Evolutionary conservation across 2,113 vertebrate genomes (phyloP).

Genomic region (Dolichotis patagonum): DNA sequence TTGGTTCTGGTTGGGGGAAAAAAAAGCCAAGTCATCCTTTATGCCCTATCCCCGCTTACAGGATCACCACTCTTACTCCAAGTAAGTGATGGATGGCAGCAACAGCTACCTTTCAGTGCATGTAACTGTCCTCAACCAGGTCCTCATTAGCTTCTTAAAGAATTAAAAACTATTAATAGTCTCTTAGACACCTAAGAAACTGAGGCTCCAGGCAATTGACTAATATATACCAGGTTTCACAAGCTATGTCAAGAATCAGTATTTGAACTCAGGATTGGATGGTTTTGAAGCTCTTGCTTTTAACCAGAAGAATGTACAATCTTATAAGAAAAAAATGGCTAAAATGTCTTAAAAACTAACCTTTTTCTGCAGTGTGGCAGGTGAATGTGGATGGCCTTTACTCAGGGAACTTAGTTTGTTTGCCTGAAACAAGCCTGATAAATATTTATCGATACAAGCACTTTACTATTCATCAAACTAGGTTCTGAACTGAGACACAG

Average conservation of each 20-base stretch:
- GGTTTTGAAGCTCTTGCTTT: not conserved
- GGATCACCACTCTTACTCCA: not conserved
- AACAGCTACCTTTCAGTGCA: fast-evolving
- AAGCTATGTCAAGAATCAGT: not conserved
- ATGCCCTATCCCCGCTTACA: no score
- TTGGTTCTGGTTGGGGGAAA: not conserved
- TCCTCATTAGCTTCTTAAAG: not conserved
- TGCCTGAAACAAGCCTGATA: constrained; percentile 80
- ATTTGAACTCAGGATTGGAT: not conserved
- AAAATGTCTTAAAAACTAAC: constrained; percentile 61
- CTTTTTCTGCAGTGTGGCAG: constrained; percentile 68
- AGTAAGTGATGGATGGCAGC: fast-evolving
- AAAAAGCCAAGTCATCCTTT: not conserved
- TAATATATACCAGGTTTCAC: fast-evolving
- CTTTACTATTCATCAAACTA: constrained; percentile 82
- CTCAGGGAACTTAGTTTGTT: constrained; percentile 74
- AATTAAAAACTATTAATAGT: not conserved
- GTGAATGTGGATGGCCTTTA: constrained; percentile 69
- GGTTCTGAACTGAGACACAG: constrained; percentile 37
- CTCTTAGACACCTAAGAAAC: not conserved
- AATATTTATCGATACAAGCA: constrained; percentile 86
- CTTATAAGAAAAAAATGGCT: not conserved
- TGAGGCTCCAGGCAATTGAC: not conserved
- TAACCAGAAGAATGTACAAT: not conserved
- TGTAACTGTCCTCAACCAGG: not conserved